phyloP scores from a whole-genome alignment of 2,113 vertebrate species.

The Gymnobelideus leadbeateri region DNA sequence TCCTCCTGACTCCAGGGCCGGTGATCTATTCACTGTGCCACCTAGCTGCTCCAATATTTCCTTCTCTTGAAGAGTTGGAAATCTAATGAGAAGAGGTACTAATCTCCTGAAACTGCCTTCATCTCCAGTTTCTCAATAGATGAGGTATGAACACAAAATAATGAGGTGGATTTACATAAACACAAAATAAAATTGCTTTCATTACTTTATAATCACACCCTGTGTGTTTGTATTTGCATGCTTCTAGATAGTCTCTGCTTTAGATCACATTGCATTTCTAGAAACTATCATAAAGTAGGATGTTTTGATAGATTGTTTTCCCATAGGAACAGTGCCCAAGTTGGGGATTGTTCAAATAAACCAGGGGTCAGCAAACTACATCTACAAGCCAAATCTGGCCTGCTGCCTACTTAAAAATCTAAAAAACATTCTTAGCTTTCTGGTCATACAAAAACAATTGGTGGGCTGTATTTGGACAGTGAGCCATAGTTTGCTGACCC shows the following conservation, averaged over 20 bases:
- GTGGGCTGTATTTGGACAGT: not conserved
- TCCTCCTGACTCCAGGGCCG: too few species aligned
- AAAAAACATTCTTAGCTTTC: not conserved
- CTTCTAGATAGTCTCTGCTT: not conserved
- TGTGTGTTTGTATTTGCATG: not conserved
- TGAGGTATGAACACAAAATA: not conserved
- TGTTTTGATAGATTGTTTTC: not conserved
- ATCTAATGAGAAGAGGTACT: not conserved
- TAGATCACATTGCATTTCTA: not conserved
- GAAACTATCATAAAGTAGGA: not conserved
- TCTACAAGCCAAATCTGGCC: not conserved
- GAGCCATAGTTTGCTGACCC: not conserved
- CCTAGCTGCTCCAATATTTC: too few species aligned
- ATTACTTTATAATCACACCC: not conserved
- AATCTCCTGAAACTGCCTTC: not conserved
- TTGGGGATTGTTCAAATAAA: not conserved
- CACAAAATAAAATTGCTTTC: not conserved
- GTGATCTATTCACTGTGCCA: too few species aligned
- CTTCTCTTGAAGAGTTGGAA: not conserved
- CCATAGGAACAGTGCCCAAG: not conserved
- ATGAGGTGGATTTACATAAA: not conserved
- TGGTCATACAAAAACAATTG: not conserved
- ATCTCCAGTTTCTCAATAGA: not conserved
- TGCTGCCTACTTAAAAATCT: not conserved
- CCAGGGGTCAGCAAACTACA: not conserved